Base-by-base conservation (phyloP, 2,113 vertebrate species). In the Lepus europaeus region DNA sequence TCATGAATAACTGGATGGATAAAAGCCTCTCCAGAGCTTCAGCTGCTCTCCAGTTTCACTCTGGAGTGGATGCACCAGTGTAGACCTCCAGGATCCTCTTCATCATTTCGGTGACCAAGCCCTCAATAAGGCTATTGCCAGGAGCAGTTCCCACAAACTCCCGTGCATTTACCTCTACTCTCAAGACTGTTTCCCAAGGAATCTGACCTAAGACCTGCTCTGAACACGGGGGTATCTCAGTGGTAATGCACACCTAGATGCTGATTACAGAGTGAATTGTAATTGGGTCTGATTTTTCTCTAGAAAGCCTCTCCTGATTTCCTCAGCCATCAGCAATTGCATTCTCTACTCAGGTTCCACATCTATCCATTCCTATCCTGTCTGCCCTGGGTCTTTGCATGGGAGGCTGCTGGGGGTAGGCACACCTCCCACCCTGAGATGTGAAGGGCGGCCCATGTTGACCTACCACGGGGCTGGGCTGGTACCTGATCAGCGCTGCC, bases 371-470 rank as follows among this genome's bases (percentile, higher is more conserved):
- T 68, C 27, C 76, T 10, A 31, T 49, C 51, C 66, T 68, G 82
- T 39, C 61, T 83, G 66, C n/a, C 33, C 59, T 59, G 66, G 29
- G 33, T 53, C 66, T 78, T 63, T 29, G 13, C 8, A 0, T 1
- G n/a, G n/a, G 6, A 25, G 10, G 9, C 10, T 14, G 19, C 16
- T 3, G 14, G 3, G 19, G 27, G 49, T 16, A 23, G 53, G 45
- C 10, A 6, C 66, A 80, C 31, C 70, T 45, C 45, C 45, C 10
- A 5, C 23, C 13, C 33, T 61, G 56, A 74, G 51, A 36, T 27
- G 3, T 10, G 13, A 20, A 27, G 27, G 53, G n/a, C n/a, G 16
- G 14, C 13, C n/a, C 69, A 36, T 0, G 8, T 1, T 14, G 33
- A 59, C 64, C 59, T 0, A 5, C 53, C 29, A 8, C 0, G 51